Conservation (phyloP, 2,797 vertebrate species). For the Agapornis canus region DNA sequence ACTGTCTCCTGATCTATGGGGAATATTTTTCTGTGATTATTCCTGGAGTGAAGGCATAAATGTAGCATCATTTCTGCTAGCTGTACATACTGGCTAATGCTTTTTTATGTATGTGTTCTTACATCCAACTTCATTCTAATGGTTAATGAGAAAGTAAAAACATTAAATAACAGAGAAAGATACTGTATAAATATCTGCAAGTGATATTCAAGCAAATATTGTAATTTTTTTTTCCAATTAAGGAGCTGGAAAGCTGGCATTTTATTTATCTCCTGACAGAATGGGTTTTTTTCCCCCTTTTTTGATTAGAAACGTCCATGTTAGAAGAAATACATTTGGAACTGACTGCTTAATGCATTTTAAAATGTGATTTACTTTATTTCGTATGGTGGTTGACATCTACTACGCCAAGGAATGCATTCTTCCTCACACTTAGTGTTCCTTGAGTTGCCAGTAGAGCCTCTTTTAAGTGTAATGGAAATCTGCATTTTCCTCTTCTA, state of each 20-base stretch:
- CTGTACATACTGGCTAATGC: background rate
- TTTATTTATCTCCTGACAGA: background rate
- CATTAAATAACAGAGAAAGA: background rate
- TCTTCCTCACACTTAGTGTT: background rate
- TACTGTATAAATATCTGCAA: background rate
- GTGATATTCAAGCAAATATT: background rate
- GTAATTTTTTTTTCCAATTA: background rate
- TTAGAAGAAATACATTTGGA: background rate
- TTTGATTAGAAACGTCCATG: background rate
- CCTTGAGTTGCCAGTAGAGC: background rate
- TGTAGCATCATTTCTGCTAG: background rate
- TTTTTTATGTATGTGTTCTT: background rate
- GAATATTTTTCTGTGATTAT: conserved; percentile 14
- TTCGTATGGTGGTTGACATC: background rate
- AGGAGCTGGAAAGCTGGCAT: background rate
- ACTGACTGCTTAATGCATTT: background rate
- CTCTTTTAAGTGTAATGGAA: background rate
- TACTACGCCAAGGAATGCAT: background rate
- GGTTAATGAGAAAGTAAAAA: background rate
- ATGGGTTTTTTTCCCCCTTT: background rate
- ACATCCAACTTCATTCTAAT: background rate
- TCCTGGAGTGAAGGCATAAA: background rate
- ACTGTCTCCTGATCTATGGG: background rate
- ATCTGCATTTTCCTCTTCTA: background rate
- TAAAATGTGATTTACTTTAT: background rate